Base-by-base conservation (phyloP, 2,888 invertebrate genomes). In the Parochlus steinenii region DNA sequence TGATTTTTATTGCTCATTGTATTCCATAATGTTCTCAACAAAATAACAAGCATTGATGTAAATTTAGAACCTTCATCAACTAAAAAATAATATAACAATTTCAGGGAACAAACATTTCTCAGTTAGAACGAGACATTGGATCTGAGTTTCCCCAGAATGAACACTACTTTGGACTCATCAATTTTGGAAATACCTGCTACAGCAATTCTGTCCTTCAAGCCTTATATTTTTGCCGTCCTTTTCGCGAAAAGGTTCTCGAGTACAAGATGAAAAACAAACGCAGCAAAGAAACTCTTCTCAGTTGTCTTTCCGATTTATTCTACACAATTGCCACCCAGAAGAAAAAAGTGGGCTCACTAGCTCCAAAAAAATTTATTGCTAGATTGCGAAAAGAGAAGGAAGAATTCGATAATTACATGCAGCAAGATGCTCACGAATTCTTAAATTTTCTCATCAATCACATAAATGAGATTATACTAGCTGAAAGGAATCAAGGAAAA, bases 131-230 rank as follows among this genome's bases (percentile, higher is more conserved):
- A 69, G 97, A 98, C 70, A 95, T 98, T 58, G 97, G 95, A 54
- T 78, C 90, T 50, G 97, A 97, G 65, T 89, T 97, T 64, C 93
- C 95, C 52, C 82, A 89, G 43, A 98, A 97, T 63, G 98, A 98
- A 60, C 95, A 95, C 63, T 98, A 93, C 63, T 98, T 98, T 69
- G 98, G 98, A 55, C 74, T 98, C 63, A 95, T 98, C 45, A 98
- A 98, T 72, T 99, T 99, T 69, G 98, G 98, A 47, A 99, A 99
- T 63, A 99, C 98, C 19, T 99, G 98, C 64, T 99, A 99, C 61
- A 95, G 95, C 59, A 99, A 99, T 63, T 97, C 97, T 28, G 98
- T 99, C 47, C 70, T 99, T 44, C 98, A 99, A 72, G 98, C 98
- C 19, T 67, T 99, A 44, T 99, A 98, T 61, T 99, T 98, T 62